phyloP scores from a whole-genome alignment of 1,140 invertebrate species.

The Rhagoletis zephyria region DNA sequence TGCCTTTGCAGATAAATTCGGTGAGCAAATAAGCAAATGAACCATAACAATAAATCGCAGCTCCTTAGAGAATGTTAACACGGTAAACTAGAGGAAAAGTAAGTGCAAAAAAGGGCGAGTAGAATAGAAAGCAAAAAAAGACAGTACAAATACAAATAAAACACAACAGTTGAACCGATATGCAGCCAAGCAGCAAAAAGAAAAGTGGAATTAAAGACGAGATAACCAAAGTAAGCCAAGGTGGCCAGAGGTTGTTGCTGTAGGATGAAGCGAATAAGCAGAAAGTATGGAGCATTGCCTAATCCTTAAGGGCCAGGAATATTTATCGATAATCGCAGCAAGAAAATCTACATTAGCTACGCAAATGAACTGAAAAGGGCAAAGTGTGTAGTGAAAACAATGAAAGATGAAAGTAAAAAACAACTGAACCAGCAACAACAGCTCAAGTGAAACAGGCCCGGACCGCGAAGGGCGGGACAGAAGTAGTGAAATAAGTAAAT shows the following conservation, averaged over 20 bases:
- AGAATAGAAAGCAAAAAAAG: neutral
- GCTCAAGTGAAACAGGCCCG: neutral
- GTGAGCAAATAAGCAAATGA: slow-evolving; percentile 35
- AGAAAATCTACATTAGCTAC: slow-evolving; percentile 22
- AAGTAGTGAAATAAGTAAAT: slow-evolving; percentile 20
- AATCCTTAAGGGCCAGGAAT: neutral
- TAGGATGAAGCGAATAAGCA: neutral
- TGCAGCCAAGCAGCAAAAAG: neutral
- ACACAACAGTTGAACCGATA: neutral
- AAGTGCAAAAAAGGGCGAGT: neutral
- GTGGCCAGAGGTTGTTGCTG: neutral
- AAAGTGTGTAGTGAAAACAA: neutral
- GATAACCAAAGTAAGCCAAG: neutral
- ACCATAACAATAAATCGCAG: slow-evolving; percentile 48
- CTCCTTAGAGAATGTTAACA: slow-evolving; percentile 48
- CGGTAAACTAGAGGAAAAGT: slow-evolving; percentile 13
- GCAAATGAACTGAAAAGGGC: slow-evolving; percentile 25
- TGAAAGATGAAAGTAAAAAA: neutral
- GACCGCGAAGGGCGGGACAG: neutral
- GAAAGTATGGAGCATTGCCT: neutral
- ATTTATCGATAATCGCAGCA: slow-evolving; percentile 45
- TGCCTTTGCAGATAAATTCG: slow-evolving; percentile 46
- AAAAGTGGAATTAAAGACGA: neutral
- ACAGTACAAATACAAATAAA: neutral
- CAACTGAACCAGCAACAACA: neutral